Percentiles rank a stretch among this genome's conserved stretches.
These are phyloP conservation scores for Meandrusa payeni DNA, from an alignment of 2,888 invertebrate genomes.

Conservation along the genomic window DNA sequence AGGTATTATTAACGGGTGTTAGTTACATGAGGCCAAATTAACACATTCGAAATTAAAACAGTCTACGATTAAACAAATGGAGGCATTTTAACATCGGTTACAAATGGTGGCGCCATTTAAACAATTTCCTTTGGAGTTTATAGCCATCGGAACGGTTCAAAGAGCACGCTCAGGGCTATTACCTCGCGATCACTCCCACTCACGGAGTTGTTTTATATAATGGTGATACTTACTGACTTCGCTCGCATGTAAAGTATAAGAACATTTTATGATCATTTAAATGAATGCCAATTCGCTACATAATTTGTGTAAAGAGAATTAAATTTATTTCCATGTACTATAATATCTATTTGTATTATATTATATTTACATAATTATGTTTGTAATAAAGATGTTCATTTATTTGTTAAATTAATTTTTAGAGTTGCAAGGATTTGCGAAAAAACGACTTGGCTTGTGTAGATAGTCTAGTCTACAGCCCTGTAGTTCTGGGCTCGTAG, in stretches of 20 bases:
- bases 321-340: no score
- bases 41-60: conserved; percentile 7
- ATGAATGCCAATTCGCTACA: no score
- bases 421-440: no score
- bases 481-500: no score
- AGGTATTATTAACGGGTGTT: no score
- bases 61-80: conserved; percentile 9
- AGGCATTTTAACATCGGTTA: conserved; percentile 17
- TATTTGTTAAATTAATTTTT: no score
- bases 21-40: not conserved
- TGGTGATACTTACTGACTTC: conserved; percentile 21
- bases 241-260: conserved; percentile 20
- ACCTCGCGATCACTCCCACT: conserved; percentile 21
- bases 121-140: conserved; percentile 23
- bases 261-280: not conserved
- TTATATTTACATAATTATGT: no score
- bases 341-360: no score
- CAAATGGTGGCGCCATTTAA: conserved; percentile 17
- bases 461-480: no score
- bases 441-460: no score
- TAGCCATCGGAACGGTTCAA: conserved; percentile 9
- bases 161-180: conserved; percentile 19
- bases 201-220: conserved; percentile 24
- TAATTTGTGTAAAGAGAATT: no score
- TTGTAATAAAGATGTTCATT: no score